A percentile compares a stretch with the other conserved stretches of the same genome.
Evolutionary conservation across 1,140 invertebrate species (phyloP).

Genomic region (Cyclina sinensis): DNA sequence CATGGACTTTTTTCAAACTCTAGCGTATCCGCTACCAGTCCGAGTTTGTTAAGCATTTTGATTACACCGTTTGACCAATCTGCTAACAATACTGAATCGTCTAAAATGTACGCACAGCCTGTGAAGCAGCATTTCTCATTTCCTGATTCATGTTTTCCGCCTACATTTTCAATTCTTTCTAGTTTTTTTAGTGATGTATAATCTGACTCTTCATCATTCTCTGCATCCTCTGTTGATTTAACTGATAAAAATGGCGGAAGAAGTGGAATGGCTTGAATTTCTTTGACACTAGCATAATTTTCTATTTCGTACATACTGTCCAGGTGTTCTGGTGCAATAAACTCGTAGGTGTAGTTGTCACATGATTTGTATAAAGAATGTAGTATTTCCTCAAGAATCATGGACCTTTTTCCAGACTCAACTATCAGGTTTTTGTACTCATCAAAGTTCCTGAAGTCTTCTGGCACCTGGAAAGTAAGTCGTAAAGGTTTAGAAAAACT

Average conservation of each 20-base stretch:
- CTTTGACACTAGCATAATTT: not conserved
- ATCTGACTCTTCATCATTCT: not conserved
- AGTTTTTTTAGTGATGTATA: slow-evolving; percentile 19
- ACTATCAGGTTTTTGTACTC: slow-evolving; percentile 34
- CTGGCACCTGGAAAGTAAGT: slow-evolving; percentile 17
- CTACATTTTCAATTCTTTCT: slow-evolving; percentile 1
- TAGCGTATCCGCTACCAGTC: slow-evolving; percentile 33
- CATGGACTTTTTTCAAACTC: slow-evolving; percentile 51
- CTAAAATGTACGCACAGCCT: slow-evolving; percentile 41
- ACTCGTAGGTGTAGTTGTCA: not conserved
- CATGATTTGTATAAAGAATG: not conserved
- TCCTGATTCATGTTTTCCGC: not conserved
- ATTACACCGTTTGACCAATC: slow-evolving; percentile 44
- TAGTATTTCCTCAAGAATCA: not conserved
- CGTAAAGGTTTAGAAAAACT: too few species aligned
- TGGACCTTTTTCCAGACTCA: not conserved
- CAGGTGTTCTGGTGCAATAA: not conserved
- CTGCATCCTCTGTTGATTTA: not conserved
- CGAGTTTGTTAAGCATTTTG: slow-evolving; percentile 33
- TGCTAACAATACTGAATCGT: slow-evolving; percentile 25
- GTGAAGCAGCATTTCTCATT: slow-evolving; percentile 37
- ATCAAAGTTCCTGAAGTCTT: slow-evolving; percentile 44
- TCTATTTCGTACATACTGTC: not conserved
- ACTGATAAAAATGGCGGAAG: slow-evolving; percentile 57
- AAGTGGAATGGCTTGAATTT: not conserved